phyloP scores from a whole-genome alignment of 2,888 invertebrate species.

The Tholera decimalis region DNA sequence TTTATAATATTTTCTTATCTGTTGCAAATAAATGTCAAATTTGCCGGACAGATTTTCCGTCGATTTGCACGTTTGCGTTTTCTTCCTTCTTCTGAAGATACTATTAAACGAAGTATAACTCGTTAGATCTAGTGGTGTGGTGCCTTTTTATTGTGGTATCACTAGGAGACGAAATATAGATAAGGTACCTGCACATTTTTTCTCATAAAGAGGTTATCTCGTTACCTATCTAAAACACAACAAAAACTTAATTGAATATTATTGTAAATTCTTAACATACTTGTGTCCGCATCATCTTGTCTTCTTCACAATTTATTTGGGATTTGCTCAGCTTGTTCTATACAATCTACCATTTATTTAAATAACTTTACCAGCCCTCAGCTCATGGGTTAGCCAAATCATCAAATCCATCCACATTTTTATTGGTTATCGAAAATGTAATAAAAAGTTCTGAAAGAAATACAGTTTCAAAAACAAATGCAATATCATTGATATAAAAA shows the following conservation, averaged over 20 bases:
- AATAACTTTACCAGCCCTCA: neutral
- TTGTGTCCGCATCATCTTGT: neutral
- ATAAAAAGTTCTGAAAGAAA: neutral
- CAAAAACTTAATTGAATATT: neutral
- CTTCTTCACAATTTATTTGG: neutral
- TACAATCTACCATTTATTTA: neutral
- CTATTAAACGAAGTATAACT: neutral
- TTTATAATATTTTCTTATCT: conserved; percentile 21
- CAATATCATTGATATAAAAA: neutral
- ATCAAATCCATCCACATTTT: neutral
- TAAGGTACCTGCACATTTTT: conserved; percentile 26
- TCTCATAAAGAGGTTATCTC: conserved; percentile 41
- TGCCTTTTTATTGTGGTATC: neutral
- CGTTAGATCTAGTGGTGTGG: neutral
- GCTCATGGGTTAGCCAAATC: neutral
- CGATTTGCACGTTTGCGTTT: conserved; percentile 44
- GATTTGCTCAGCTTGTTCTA: neutral
- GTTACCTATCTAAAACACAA: conserved; percentile 9
- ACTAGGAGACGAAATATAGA: conserved; percentile 4
- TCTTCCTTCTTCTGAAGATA: conserved; percentile 3
- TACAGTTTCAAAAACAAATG: neutral
- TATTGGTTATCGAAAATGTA: neutral
- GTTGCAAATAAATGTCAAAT: conserved; percentile 19
- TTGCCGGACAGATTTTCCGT: conserved; percentile 33
- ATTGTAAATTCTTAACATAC: neutral